phyloP scores from a whole-genome alignment of 2,113 vertebrate genomes.

The Neopipo cinnamomea region DNA sequence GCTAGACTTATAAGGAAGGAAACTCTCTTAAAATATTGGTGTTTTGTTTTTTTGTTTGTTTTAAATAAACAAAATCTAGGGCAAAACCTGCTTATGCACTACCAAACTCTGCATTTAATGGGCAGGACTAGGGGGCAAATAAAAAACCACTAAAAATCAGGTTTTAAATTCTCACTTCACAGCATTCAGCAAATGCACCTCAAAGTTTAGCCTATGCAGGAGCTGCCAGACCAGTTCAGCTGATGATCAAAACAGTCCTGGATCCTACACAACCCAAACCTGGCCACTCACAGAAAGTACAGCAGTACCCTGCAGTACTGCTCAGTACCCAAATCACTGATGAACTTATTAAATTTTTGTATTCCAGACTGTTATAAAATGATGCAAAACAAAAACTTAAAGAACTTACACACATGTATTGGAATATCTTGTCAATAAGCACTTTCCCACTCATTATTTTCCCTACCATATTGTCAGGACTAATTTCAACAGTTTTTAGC shows the following conservation, averaged over 20 bases:
- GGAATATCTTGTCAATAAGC: not conserved
- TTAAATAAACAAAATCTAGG: not conserved
- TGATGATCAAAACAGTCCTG: not conserved
- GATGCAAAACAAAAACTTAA: not conserved
- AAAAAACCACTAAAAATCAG: not conserved
- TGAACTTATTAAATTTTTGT: not conserved
- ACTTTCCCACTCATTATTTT: not conserved
- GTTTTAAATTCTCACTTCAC: not conserved
- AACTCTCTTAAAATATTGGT: not conserved
- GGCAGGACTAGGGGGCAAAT: rapidly evolving
- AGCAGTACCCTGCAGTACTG: not conserved
- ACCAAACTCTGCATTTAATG: not conserved
- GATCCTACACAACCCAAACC: not conserved
- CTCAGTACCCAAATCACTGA: not conserved
- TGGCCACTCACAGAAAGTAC: not conserved
- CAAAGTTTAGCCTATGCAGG: not conserved
- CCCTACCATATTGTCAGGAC: not conserved
- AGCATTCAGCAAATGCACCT: not conserved
- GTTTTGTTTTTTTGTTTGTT: too few species aligned
- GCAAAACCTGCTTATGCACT: not conserved
- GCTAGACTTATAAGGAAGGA: not conserved
- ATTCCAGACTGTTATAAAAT: not conserved
- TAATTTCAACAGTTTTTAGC: not conserved
- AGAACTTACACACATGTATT: not conserved
- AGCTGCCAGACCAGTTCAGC: not conserved